Base-by-base conservation (phyloP, 2,797 vertebrate genomes). In the Dallia pectoralis region DNA sequence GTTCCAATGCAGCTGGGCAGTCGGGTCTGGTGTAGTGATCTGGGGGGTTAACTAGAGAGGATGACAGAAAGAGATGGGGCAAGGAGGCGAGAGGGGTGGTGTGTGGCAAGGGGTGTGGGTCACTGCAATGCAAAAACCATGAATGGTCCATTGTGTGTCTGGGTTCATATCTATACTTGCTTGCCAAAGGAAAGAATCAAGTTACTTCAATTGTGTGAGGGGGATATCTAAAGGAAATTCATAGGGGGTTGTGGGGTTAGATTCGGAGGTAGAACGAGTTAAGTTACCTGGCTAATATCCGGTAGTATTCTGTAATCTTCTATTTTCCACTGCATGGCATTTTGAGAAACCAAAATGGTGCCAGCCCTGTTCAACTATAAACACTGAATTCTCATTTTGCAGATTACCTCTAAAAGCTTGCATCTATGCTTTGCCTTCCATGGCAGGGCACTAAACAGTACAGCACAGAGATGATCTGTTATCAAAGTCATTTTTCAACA, bases 151-250 rank as follows among this genome's bases (percentile, higher is more conserved):
- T 93, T 93, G 91, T 93, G 81, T 74, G 78, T 74, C 79, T 74
- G 75, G 78, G 83, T 86, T 90, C 88, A 86, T 92, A 89, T 91
- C 88, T 87, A 77, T 81, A 76, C 72, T 87, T 75, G 79, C 74
- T 72, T 69, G 84, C 87, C 80, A 80, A 87, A 88, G 85, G 85
- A 87, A 91, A 89, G 90, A 91, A 84, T 93, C 89, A 82, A 87
- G 91, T 93, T 93, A 91, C 93, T 87, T 81, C 86, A 85, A 89
- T 89, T 93, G 90, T 93, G 90, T 87, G 85, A 82, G 86, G 82
- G 87, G 84, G 81, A 86, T 88, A 91, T 91, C 90, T 91, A 87
- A 89, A 91, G 89, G 88, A 92, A 92, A 91, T 68, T 89, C 91
- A 92, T 92, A 92, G 79, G 79, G 80, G 83, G 81, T 78, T 18